Base-by-base conservation (phyloP, 2,888 invertebrate species). In the Syrphus vitripennis region DNA sequence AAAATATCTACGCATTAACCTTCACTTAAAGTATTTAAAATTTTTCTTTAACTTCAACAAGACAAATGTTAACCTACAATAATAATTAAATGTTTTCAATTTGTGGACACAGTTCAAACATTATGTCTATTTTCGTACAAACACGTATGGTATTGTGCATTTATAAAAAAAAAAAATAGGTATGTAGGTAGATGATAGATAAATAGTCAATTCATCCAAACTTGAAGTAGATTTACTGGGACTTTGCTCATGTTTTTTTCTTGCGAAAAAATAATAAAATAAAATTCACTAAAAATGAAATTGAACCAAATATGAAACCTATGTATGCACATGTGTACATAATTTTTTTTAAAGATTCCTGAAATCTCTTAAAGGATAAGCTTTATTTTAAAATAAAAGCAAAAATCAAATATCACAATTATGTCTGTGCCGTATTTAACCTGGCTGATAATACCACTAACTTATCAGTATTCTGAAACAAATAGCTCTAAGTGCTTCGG, bases 381-480 rank as follows among this genome's bases (percentile, higher is more conserved):
- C 67, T 34, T 57, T 14, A 21, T 48, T 1, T 12, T 77, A 72
- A 72, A 71, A 65, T 37, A 61, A 29, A 40, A 50, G n/a, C 9
- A 21, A 3, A 34, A 50, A 65, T 63, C 57, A 61, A 69, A n/a
- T n/a, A 40, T 74, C 75, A 37, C 71, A 24, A 12, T 48, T 26
- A 29, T 31, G 50, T 57, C 50, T 31, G 37, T 48, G 37, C 34
- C 71, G 72, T 81, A 86, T 81, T 86, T 65, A 84, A 86, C 67
- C 69, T 77, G 72, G 16, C 61, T 72, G 77, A 81, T 69, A 61
- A 74, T 48, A 53, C 61, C 55, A 55, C 67, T 37, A 55, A 77
- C 81, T 86, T 81, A 86, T 86, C 84, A 86, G 84, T 81, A 72
- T 77, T 69, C 69, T 72, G 45, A 63, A 69, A 77, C 81, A 45